Evolutionary conservation across 2,797 vertebrate genomes (phyloP).

Genomic region (Peromyscus nudipes): DNA sequence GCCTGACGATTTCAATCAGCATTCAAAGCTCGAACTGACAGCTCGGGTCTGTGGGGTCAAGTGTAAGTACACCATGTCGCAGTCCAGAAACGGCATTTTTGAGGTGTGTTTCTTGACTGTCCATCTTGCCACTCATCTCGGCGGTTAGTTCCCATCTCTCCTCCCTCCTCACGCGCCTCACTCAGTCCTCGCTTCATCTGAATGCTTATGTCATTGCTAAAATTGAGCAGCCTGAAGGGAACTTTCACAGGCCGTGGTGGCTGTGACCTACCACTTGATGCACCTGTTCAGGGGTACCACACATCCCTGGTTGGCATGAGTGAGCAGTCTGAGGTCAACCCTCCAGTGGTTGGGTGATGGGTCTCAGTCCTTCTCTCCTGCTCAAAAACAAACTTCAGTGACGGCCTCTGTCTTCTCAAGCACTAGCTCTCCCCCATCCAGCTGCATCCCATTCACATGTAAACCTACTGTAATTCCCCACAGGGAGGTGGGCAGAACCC

Average conservation of each 20-base stretch:
- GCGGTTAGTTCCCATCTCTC: constrained; percentile 29
- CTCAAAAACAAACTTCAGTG: background rate
- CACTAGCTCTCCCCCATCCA: background rate
- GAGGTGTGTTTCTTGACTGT: background rate
- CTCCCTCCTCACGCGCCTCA: background rate
- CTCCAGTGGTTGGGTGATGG: background rate
- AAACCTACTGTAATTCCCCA: background rate
- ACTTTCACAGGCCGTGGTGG: background rate
- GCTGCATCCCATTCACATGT: background rate
- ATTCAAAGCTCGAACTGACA: constrained; percentile 38
- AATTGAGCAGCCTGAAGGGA: background rate
- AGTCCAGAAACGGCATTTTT: background rate
- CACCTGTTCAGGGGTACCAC: background rate
- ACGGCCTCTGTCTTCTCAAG: background rate
- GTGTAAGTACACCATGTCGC: constrained; percentile 2
- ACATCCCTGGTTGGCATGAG: too few relatives aligned
- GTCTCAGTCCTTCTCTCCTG: background rate
- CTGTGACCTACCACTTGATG: background rate
- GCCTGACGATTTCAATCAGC: constrained; percentile 45
- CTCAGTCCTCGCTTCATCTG: background rate
- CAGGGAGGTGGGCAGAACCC: background rate
- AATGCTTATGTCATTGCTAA: background rate
- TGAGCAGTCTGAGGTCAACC: background rate
- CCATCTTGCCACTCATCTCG: constrained; percentile 36
- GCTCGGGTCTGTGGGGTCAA: constrained; percentile 8